Conservation (phyloP, 2,797 vertebrate genomes). For the Chrosomus eos region DNA sequence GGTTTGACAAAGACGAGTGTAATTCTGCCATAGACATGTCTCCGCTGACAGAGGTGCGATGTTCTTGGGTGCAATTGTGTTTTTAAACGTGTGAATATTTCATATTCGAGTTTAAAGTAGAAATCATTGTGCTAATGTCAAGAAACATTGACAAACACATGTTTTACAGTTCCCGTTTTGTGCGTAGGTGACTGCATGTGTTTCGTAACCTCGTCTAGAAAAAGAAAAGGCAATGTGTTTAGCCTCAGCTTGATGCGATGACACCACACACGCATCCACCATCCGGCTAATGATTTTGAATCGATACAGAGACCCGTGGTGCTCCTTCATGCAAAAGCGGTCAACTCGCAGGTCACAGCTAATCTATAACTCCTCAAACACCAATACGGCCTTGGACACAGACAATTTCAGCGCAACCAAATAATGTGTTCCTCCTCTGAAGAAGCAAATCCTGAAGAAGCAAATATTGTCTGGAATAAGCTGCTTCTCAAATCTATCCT, state of each 20-base stretch:
- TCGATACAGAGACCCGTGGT: conserved; percentile 43
- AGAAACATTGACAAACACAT: conserved; percentile 16
- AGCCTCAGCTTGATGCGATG: background rate
- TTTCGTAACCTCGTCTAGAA: conserved; percentile 16
- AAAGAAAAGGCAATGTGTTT: conserved; percentile 20
- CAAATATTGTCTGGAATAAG: conserved; percentile 46
- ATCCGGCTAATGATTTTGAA: conserved; percentile 49
- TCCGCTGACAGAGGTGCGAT: conserved; percentile 18
- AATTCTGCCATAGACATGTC: conserved; percentile 1
- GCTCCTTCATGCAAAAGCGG: conserved; percentile 57
- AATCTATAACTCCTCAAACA: conserved; percentile 41
- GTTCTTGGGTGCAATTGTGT: background rate
- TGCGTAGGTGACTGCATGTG: conserved; percentile 2
- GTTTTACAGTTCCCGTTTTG: background rate
- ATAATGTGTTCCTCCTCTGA: background rate
- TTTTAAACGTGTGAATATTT: background rate
- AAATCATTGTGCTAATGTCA: conserved; percentile 10
- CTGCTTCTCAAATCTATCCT: conserved; percentile 24
- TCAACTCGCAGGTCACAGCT: conserved; percentile 50
- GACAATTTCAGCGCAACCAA: conserved; percentile 42
- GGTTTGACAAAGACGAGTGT: conserved; percentile 34
- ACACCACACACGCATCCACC: conserved; percentile 8
- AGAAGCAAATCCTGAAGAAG: background rate
- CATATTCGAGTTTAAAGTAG: background rate
- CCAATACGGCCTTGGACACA: conserved; percentile 34